phyloP scores from a whole-genome alignment of 2,113 vertebrate genomes.

The Coreoperca whiteheadi region DNA sequence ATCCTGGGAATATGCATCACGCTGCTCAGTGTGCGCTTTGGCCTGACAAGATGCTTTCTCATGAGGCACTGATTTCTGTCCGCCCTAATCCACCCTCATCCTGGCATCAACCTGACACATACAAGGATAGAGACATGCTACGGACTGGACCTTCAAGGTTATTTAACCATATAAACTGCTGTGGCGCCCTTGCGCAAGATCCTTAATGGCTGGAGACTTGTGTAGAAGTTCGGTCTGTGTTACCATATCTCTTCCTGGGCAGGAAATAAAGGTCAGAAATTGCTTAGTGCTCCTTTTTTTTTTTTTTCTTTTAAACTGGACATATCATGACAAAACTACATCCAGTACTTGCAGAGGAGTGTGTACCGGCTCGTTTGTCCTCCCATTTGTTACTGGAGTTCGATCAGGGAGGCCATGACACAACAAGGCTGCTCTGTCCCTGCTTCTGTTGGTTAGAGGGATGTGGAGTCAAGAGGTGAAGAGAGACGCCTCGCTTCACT shows the following conservation, averaged over 20 bases:
- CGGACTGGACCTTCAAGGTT: conserved; percentile 24
- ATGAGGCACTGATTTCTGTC: conserved; percentile 11
- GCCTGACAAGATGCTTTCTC: conserved; percentile 33
- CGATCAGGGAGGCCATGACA: conserved; percentile 4
- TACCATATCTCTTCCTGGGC: background rate
- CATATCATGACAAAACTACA: background rate
- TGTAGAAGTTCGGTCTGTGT: background rate
- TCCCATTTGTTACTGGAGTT: conserved; percentile 17
- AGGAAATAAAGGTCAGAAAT: conserved; percentile 25
- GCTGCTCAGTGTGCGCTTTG: conserved; percentile 9
- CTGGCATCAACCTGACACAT: conserved; percentile 22
- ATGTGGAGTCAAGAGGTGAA: conserved; percentile 51
- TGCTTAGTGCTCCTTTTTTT: background rate
- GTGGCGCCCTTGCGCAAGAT: conserved; percentile 23
- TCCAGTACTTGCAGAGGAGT: background rate
- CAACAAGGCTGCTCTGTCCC: background rate
- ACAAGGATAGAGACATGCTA: background rate
- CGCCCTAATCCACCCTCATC: conserved; percentile 29
- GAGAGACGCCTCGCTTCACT: conserved; percentile 28
- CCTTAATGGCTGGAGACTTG: background rate
- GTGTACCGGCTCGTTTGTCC: background rate
- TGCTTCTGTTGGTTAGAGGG: background rate
- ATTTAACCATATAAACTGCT: background rate
- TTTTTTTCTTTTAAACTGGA: conserved; percentile 18
- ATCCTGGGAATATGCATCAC: conserved; percentile 50